These are phyloP conservation scores for Echinometra lucunter DNA, from an alignment of 53 echinoderm and acorn worm species.

Conservation along the genomic window DNA sequence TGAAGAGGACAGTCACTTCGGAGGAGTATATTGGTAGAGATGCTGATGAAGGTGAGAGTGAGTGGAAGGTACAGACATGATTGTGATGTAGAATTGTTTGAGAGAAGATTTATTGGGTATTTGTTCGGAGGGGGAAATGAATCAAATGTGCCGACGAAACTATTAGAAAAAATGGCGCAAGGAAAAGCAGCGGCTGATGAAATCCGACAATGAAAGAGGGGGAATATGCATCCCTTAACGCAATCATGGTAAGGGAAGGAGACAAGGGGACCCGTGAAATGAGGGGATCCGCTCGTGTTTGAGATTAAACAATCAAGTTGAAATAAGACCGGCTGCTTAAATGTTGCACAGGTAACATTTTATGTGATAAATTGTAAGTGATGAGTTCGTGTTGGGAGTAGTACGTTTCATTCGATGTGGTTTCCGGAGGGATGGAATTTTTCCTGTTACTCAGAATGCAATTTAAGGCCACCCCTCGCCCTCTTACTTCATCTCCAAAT, in stretches of 20 bases:
- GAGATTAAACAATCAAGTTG: slow-evolving; percentile 50
- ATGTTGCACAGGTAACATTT: slow-evolving; percentile 50
- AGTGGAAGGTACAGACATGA: slow-evolving; percentile 36
- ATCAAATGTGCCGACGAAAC: slow-evolving; percentile 57
- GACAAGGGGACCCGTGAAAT: not conserved
- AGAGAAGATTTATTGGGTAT: slow-evolving; percentile 64
- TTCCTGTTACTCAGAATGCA: slow-evolving; percentile 19
- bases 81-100: slow-evolving; percentile 54
- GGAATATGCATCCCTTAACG: slow-evolving; percentile 42
- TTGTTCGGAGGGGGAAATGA: slow-evolving; percentile 61
- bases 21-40: slow-evolving; percentile 31
- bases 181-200: slow-evolving; percentile 19
- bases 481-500: slow-evolving; percentile 22
- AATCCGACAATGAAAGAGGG: slow-evolving; percentile 52
- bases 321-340: slow-evolving; percentile 29
- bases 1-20: slow-evolving; percentile 13
- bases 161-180: slow-evolving; percentile 50
- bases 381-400: slow-evolving; percentile 37
- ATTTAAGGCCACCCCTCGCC: slow-evolving; percentile 13
- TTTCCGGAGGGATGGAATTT: slow-evolving; percentile 26
- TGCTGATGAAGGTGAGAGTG: slow-evolving; percentile 11
- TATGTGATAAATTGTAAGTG: slow-evolving; percentile 33
- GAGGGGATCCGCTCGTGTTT: slow-evolving; percentile 25
- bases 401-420: not conserved
- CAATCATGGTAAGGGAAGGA: not conserved